Percentiles rank a stretch among this genome's conserved stretches.
Conservation (phyloP, 2,888 invertebrate species). For the Amphiduros pacificus region DNA sequence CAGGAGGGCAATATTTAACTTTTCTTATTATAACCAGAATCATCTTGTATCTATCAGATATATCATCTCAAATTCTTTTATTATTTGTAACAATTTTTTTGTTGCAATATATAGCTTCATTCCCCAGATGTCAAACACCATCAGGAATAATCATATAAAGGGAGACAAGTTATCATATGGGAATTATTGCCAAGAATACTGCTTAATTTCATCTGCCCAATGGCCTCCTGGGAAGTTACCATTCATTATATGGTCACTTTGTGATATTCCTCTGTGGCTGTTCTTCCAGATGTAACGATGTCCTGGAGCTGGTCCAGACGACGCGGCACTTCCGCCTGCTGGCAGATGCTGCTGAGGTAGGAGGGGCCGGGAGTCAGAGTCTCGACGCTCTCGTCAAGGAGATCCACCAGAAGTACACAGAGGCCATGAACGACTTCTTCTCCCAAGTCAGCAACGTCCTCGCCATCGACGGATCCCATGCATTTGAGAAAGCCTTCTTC, state of each 20-base stretch:
- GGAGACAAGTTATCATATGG: no score
- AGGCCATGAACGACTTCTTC: conserved; percentile 54
- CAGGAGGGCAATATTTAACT: no score
- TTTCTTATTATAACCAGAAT: no score
- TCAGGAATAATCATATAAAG: no score
- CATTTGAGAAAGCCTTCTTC: conserved; percentile 58
- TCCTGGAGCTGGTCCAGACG: conserved; percentile 58
- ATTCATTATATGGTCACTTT: no score
- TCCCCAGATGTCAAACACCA: no score
- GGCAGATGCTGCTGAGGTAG: conserved; percentile 55
- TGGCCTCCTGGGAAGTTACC: no score
- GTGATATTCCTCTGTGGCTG: neutral
- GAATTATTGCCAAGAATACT: neutral
- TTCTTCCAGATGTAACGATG: conserved; percentile 56
- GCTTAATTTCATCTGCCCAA: no score
- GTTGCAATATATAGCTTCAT: no score
- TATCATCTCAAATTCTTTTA: no score
- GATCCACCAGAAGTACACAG: conserved; percentile 52
- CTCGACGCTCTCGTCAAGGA: conserved; percentile 58
- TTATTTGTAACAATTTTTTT: no score
- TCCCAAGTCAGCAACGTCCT: conserved; percentile 51
- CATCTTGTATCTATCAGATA: no score
- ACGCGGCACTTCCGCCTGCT: conserved; percentile 57
- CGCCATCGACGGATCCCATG: conserved; percentile 54
- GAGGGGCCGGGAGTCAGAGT: conserved; percentile 57